These are phyloP conservation scores for Todus mexicanus DNA, from an alignment of 2,797 vertebrate species.

Conservation along the genomic window DNA sequence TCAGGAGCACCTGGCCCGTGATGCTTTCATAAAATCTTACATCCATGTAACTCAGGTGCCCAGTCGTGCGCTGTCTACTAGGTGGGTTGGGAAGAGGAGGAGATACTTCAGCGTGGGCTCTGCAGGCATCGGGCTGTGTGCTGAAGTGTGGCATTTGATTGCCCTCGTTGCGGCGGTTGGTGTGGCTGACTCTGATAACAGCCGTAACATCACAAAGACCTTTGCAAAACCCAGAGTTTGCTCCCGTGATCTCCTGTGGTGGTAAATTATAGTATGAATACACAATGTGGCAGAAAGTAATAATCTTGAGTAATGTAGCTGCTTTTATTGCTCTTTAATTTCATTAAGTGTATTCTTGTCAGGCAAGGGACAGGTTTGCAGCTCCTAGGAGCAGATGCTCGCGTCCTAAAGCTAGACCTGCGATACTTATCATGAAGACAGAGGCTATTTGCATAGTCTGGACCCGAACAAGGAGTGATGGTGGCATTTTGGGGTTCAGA, in stretches of 20 bases:
- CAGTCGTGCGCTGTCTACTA: neutral
- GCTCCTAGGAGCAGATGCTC: slow-evolving; percentile 23
- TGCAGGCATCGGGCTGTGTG: neutral
- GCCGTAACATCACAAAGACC: neutral
- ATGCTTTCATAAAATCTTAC: neutral
- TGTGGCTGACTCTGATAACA: neutral
- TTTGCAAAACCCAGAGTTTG: neutral
- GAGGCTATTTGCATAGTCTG: neutral
- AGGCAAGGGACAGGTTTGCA: neutral
- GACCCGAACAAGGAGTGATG: neutral
- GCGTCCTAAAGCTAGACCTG: neutral
- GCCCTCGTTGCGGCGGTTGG: neutral
- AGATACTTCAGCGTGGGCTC: neutral
- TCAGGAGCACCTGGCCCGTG: neutral
- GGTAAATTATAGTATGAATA: slow-evolving; percentile 55
- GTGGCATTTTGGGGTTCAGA: neutral
- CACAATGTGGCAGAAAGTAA: slow-evolving; percentile 43
- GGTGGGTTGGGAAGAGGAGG: neutral
- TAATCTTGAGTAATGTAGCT: slow-evolving; percentile 57
- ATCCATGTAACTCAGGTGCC: neutral
- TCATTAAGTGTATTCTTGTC: slow-evolving; percentile 1
- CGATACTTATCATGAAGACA: neutral
- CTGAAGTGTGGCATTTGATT: neutral
- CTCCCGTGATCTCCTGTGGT: slow-evolving; percentile 1
- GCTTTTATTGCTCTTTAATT: slow-evolving; percentile 44